Base-by-base conservation (phyloP, 2,113 vertebrate species). In the Nanger granti region DNA sequence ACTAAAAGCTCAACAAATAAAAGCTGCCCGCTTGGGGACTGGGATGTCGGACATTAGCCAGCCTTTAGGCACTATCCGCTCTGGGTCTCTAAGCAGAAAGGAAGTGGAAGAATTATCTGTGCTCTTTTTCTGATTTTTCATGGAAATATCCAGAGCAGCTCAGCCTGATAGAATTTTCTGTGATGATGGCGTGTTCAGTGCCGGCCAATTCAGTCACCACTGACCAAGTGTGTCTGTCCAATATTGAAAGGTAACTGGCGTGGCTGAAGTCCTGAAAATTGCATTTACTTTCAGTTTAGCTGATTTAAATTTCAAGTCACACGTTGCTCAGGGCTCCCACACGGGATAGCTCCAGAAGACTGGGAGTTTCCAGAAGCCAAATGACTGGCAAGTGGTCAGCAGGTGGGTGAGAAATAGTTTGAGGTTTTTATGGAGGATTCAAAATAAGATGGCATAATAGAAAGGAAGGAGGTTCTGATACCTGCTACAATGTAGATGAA, bases 171-270 rank as follows among this genome's bases (percentile, higher is more conserved):
- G 89, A 76, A 26, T 26, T 13, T 37, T 31, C 8, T 2, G 54
- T 7, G n/a, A 29, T 2, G 64, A 37, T 8, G 47, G 79, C 24
- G 3, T 2, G 29, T 49, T 22, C 4, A 3, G 47, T 15, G 3
- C 18, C 0, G 0, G 9, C 44, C 73, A 5, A 0, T 44, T 14
- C 14, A 0, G 60, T 37, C 44, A 1, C 83, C 55, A 22, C 34
- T 22, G 14, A 55, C 47, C 60, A 37, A 9, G 3, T 14, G 76
- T 47, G 69, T 47, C 10, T 49, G 0, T 20, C 55, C 54, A 37
- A 29, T 14, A 37, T 20, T 4, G 59, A 62, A 18, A 87, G 10
- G 29, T 59, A 57, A 47, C 57, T 55, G 7, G 2, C 5, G 3
- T 8, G 1, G 29, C 59, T 2, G 24, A 47, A 37, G 47, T n/a